A percentile compares a stretch with the other conserved stretches of the same genome.
These are phyloP conservation scores for Enteromius radiatus DNA, from an alignment of 2,797 vertebrate species.

Conservation along the genomic window DNA sequence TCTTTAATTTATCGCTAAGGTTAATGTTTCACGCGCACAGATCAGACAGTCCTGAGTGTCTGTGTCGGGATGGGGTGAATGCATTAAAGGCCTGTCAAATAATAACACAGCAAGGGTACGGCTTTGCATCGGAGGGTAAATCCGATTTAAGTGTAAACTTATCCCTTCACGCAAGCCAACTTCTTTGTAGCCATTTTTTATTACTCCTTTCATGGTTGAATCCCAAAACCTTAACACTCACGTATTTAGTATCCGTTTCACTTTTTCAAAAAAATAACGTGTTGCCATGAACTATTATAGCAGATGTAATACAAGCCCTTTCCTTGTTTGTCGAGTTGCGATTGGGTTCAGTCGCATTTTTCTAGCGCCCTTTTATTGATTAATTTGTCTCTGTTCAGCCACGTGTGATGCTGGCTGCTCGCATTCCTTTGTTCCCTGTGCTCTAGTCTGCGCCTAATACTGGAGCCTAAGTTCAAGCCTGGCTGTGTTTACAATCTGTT, in stretches of 20 bases:
- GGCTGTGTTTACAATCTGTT: constrained; percentile 1
- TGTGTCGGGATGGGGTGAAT: constrained; percentile 25
- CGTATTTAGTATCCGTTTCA: not conserved
- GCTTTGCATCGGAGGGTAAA: not conserved
- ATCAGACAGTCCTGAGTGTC: not conserved
- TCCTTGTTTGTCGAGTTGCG: not conserved
- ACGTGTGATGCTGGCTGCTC: constrained; percentile 64
- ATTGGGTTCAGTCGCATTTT: not conserved
- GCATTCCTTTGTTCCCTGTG: constrained; percentile 71
- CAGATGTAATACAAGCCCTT: not conserved
- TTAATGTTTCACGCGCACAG: not conserved
- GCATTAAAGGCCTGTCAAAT: constrained; percentile 45
- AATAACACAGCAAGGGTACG: constrained; percentile 13
- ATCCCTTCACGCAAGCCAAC: not conserved
- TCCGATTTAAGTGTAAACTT: not conserved
- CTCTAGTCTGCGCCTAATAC: constrained; percentile 1
- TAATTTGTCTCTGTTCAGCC: constrained; percentile 60
- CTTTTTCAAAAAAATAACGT: not conserved
- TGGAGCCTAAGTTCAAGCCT: not conserved
- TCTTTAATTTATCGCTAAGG: not conserved
- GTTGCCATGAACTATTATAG: not conserved
- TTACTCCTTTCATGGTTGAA: not conserved
- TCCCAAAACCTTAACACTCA: not conserved
- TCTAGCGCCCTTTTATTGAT: not conserved
- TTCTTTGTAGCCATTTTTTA: not conserved